Evolutionary conservation across 2,113 vertebrate species (phyloP).

Genomic region (Regulus satrapa): DNA sequence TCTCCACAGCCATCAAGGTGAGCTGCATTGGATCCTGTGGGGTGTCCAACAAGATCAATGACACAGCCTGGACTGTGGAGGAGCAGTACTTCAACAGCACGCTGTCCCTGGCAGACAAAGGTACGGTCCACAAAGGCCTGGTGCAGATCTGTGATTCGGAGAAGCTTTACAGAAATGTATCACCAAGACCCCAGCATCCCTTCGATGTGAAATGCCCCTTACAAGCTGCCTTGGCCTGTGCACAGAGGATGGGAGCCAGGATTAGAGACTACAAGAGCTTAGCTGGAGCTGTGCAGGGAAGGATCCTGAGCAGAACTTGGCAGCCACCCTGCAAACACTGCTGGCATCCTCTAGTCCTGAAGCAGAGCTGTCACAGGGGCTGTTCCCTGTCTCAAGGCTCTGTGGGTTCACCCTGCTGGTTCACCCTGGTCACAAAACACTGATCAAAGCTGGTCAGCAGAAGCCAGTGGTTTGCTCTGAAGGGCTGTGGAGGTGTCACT

Average conservation of each 20-base stretch:
- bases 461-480: neutral
- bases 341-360: neutral
- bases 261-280: neutral
- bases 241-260: neutral
- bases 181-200: neutral
- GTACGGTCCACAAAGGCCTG: slow-evolving; percentile 26
- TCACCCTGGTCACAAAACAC: neutral
- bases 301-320: neutral
- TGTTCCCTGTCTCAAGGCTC: neutral
- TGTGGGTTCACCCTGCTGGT: neutral
- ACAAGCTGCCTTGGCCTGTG: neutral
- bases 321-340: neutral
- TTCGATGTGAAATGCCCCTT: neutral
- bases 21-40: slow-evolving; percentile 89
- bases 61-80: slow-evolving; percentile 79
- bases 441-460: neutral
- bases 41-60: slow-evolving; percentile 85
- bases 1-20: slow-evolving; percentile 86
- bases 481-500: neutral
- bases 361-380: neutral
- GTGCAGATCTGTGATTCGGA: neutral
- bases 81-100: slow-evolving; percentile 93
- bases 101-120: slow-evolving; percentile 88
- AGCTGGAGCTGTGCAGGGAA: neutral
- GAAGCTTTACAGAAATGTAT: neutral